These are phyloP conservation scores for Petroica traversi DNA, from an alignment of 2,113 vertebrate species.

Conservation along the genomic window DNA sequence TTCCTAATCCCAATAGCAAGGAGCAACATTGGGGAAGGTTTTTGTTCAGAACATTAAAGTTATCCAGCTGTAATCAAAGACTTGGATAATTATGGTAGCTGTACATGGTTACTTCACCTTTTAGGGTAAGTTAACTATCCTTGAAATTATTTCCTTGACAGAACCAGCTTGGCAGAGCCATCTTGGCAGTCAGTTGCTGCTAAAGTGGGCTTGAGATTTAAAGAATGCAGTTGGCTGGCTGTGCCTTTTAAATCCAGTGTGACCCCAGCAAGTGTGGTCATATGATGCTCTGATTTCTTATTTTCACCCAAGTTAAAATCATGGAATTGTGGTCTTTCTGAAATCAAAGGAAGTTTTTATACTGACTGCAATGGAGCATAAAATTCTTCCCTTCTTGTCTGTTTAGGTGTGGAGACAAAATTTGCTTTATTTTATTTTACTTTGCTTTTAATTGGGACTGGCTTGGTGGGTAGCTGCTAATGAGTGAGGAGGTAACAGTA, in stretches of 20 bases:
- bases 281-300: not conserved
- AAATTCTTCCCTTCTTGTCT: not conserved
- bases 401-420: not conserved
- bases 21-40: not conserved
- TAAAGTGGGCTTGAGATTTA: not conserved
- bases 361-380: not conserved
- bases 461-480: not conserved
- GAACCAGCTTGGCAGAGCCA: not conserved
- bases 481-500: not conserved
- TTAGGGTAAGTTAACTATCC: not conserved
- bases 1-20: not conserved
- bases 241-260: not conserved
- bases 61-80: fast-evolving
- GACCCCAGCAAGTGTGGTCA: not conserved
- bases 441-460: not conserved
- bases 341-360: not conserved
- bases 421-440: not conserved
- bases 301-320: not conserved
- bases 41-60: not conserved
- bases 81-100: not conserved
- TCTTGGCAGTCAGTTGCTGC: not conserved
- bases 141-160: not conserved
- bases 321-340: not conserved
- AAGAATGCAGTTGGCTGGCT: not conserved
- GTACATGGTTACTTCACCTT: not conserved